Percentiles rank a stretch among this genome's conserved stretches.
phyloP scores from a whole-genome alignment of 2,888 invertebrate species.

The Amaurobius ferox region DNA sequence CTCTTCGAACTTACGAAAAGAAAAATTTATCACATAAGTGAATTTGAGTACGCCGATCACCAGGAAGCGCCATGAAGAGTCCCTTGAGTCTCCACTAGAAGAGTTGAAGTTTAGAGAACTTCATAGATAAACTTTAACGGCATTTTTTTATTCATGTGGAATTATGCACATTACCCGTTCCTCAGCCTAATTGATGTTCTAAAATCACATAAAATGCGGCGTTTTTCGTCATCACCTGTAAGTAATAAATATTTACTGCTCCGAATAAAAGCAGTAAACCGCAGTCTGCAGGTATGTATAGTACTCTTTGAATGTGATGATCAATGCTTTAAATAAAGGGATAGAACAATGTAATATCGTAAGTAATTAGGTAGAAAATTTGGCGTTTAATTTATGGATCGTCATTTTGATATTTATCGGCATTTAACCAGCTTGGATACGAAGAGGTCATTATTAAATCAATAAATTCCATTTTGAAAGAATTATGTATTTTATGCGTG shows the following conservation, averaged over 20 bases:
- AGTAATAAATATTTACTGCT: slow-evolving; percentile 60
- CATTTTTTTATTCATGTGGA: slow-evolving; percentile 38
- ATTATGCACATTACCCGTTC: slow-evolving; percentile 26
- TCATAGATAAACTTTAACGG: slow-evolving; percentile 41
- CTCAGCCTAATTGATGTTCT: not conserved
- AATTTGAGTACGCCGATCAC: slow-evolving; percentile 29
- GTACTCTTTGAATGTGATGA: slow-evolving; percentile 7
- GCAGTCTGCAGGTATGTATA: slow-evolving; percentile 12
- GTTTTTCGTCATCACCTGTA: slow-evolving; percentile 33
- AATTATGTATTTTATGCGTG: too few relatives aligned
- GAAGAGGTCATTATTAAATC: too few relatives aligned
- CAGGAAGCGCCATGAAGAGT: not conserved
- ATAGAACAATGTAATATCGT: slow-evolving; percentile 35
- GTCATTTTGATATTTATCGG: slow-evolving; percentile 8
- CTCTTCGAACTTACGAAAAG: slow-evolving; percentile 21
- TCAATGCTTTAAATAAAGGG: slow-evolving; percentile 9
- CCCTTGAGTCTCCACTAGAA: slow-evolving; percentile 46
- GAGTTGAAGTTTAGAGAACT: slow-evolving; percentile 34
- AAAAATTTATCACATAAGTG: slow-evolving; percentile 58
- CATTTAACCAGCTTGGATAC: not conserved
- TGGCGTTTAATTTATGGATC: slow-evolving; percentile 33
- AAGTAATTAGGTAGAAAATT: slow-evolving; percentile 39
- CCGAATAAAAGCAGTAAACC: slow-evolving; percentile 40
- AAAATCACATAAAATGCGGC: slow-evolving; percentile 25
- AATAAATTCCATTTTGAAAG: too few relatives aligned